Base-by-base conservation (phyloP, 2,888 invertebrate genomes). In the Odontothrips loti region DNA sequence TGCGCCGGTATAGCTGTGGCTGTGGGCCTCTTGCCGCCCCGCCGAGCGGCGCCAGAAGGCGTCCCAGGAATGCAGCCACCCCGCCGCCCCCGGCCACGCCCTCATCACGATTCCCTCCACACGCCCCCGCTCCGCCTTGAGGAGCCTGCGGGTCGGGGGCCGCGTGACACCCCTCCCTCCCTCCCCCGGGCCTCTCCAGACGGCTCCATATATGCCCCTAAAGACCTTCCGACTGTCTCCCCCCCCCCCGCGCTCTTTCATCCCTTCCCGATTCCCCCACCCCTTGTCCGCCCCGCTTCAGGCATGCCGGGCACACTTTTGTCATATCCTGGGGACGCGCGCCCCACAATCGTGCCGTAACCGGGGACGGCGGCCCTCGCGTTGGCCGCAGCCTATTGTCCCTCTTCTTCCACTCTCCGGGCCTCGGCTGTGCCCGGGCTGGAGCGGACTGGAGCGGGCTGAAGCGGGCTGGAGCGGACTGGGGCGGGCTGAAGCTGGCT, bases 61-160 rank as follows among this genome's bases (percentile, higher is more conserved):
- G 23, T 75, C 68, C 27, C 12, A 27, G 68, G 68, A 75, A 75
- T 75, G 68, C 27, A 43, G 34, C 34, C 34, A 6, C 34, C 23
- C 27, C 27, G 34, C 20, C 58, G 58, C 58, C 68, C 12, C 68
- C 12, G 11, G 1, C 68, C 27, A 75, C 68, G 27, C 27, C 27
- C 68, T 75, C 68, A 75, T 75, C 68, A n/a, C 68, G 68, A 68
- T 68, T 68, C 68, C 23, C 68, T 11, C 2, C 63, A n/a, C 20
- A 23, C n/a, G 63, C 68, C 27, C 27, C 68, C 68, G n/a, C 68
- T 51, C 51, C 17, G 51, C 17, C 58, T 58, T 6, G 17, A 58
- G 58, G 51, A 20, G 17, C 58, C 58, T 58, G 20, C n/a, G 34
- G 34, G 34, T 6, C 34, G 34, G 58, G 6, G 17, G 58, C 51